A percentile compares a stretch with the other conserved stretches of the same genome.
Evolutionary conservation across 2,888 invertebrate genomes (phyloP).

Genomic region (Habroteleia sp.): DNA sequence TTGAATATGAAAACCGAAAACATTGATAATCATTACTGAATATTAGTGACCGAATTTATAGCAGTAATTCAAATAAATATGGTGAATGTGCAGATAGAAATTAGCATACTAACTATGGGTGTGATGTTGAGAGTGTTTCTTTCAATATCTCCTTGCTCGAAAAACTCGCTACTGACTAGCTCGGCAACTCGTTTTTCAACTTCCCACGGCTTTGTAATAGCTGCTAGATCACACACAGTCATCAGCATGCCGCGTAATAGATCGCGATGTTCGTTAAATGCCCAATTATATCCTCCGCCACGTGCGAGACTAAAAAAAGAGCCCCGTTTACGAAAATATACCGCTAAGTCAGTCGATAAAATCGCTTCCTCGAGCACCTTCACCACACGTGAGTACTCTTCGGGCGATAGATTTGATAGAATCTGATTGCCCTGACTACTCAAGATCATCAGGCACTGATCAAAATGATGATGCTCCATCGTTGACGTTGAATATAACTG

Average conservation of each 20-base stretch:
- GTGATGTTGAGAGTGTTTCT: conserved; percentile 93
- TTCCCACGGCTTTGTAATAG: conserved; percentile 97
- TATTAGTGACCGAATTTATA: conserved; percentile 13
- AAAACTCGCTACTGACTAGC: conserved; percentile 95
- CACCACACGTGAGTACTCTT: conserved; percentile 94
- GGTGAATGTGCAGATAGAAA: not conserved
- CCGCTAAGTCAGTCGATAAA: conserved; percentile 95
- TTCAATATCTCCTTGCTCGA: conserved; percentile 96
- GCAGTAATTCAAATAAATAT: not conserved
- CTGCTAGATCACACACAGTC: conserved; percentile 97
- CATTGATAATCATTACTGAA: conserved; percentile 8
- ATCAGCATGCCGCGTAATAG: conserved; percentile 94
- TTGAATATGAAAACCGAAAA: conserved; percentile 8
- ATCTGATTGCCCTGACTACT: conserved; percentile 98
- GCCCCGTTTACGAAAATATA: conserved; percentile 96
- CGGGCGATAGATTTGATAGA: conserved; percentile 91
- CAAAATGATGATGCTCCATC: conserved; percentile 98
- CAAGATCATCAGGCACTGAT: conserved; percentile 97
- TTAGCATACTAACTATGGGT: conserved; percentile 87
- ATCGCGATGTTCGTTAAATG: conserved; percentile 88
- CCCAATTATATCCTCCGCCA: conserved; percentile 84
- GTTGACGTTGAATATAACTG: conserved; percentile 96
- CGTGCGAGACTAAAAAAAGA: conserved; percentile 89
- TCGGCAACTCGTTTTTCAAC: conserved; percentile 96
- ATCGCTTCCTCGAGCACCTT: conserved; percentile 96